A percentile compares a stretch with the other conserved stretches of the same genome.
phyloP scores from a whole-genome alignment of 2,888 invertebrate species.

The Cataglyphis livida region DNA sequence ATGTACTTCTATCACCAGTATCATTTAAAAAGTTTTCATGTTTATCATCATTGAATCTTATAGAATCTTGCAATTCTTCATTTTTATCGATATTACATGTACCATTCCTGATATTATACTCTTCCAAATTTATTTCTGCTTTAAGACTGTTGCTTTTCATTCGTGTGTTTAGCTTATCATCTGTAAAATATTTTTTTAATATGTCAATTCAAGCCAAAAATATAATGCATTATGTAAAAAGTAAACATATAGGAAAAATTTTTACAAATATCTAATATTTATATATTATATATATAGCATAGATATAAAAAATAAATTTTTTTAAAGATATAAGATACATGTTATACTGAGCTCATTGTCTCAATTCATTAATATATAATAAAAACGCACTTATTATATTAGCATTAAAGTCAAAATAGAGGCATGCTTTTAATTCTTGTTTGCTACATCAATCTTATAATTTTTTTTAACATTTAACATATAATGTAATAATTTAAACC shows the following conservation, averaged over 20 bases:
- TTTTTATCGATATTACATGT: not conserved
- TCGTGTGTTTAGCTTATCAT: not conserved
- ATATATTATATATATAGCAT: not conserved
- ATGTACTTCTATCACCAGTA: not conserved
- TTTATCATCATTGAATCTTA: not conserved
- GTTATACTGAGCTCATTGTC: not conserved
- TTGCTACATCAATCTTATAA: not conserved
- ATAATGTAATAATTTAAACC: not conserved
- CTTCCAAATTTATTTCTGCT: not conserved
- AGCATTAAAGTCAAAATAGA: not conserved
- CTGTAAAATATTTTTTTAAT: conserved; percentile 27
- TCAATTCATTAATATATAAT: not conserved
- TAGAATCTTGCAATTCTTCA: not conserved
- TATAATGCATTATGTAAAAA: not conserved
- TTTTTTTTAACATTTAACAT: not conserved
- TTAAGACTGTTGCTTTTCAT: not conserved
- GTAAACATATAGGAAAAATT: not conserved
- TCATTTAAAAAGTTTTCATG: conserved; percentile 15
- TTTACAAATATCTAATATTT: not conserved
- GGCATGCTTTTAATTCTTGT: not conserved
- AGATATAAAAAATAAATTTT: not conserved
- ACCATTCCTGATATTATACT: conserved; percentile 17
- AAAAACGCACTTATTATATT: not conserved
- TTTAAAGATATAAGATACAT: not conserved
- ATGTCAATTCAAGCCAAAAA: not conserved